phyloP scores from a whole-genome alignment of 2,113 vertebrate genomes.

The Oenanthe melanoleuca region DNA sequence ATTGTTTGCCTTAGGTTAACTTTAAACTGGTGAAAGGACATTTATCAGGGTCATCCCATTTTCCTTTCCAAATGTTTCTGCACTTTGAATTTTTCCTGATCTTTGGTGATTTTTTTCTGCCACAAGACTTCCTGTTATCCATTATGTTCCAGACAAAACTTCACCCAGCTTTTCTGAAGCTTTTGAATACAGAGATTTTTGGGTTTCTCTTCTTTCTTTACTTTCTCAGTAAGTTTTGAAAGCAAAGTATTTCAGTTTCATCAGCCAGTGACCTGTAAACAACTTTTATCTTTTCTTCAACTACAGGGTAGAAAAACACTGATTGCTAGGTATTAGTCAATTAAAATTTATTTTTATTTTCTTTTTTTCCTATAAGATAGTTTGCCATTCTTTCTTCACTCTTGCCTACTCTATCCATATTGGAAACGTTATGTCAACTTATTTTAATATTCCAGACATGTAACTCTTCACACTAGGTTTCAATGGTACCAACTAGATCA shows the following conservation, averaged over 20 bases:
- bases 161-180: background rate
- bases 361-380: background rate
- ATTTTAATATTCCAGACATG: conserved; percentile 6
- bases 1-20: conserved; percentile 41
- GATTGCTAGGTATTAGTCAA: background rate
- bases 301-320: background rate
- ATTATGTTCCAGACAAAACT: background rate
- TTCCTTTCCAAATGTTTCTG: background rate
- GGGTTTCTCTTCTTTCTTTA: background rate
- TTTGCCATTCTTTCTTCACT: background rate
- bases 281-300: background rate
- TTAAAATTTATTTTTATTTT: background rate
- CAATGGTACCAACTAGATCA: background rate
- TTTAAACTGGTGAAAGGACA: conserved; percentile 6
- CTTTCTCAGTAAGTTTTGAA: background rate
- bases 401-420: background rate
- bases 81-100: background rate
- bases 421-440: background rate
- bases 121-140: background rate
- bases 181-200: background rate
- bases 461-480: background rate
- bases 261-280: background rate
- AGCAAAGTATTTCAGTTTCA: background rate
- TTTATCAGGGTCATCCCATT: background rate
- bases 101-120: background rate